These are phyloP conservation scores for Macrotus californicus DNA, from an alignment of 2,113 vertebrate genomes.

Conservation along the genomic window DNA sequence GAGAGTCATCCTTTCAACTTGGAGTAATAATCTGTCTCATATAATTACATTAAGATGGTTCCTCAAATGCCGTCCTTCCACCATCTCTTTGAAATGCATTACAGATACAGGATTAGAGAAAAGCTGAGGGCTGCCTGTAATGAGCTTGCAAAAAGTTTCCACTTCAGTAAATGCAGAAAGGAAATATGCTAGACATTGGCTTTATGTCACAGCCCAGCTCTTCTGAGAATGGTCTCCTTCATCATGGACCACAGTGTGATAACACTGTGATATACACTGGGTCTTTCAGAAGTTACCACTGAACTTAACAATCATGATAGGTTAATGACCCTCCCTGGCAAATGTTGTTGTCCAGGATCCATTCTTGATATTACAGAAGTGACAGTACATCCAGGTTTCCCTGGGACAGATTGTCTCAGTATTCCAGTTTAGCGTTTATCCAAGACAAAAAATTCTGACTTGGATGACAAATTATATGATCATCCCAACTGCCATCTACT, in stretches of 20 bases:
- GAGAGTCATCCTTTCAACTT: conserved; percentile 17
- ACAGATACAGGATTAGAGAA: conserved; percentile 8
- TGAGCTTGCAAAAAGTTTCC: conserved; percentile 58
- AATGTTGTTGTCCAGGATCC: background rate
- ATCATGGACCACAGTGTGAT: background rate
- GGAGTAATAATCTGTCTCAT: conserved; percentile 10
- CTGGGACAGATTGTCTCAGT: background rate
- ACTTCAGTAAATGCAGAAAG: conserved; percentile 1
- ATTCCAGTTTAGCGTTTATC: background rate
- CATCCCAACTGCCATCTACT: background rate
- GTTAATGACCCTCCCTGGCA: background rate
- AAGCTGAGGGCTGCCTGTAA: conserved; percentile 15
- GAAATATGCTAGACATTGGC: conserved; percentile 48
- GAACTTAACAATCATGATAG: background rate
- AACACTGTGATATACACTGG: too few relatives aligned
- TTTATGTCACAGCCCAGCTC: background rate
- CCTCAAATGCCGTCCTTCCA: background rate
- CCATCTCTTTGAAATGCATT: background rate
- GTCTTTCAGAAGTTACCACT: background rate
- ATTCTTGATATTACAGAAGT: background rate
- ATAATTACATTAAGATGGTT: conserved; percentile 62
- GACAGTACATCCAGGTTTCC: background rate
- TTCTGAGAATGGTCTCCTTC: background rate
- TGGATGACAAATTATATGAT: background rate
- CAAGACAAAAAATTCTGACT: background rate